Conservation (phyloP, 2,888 invertebrate genomes). For the Odontocolon sp. region DNA sequence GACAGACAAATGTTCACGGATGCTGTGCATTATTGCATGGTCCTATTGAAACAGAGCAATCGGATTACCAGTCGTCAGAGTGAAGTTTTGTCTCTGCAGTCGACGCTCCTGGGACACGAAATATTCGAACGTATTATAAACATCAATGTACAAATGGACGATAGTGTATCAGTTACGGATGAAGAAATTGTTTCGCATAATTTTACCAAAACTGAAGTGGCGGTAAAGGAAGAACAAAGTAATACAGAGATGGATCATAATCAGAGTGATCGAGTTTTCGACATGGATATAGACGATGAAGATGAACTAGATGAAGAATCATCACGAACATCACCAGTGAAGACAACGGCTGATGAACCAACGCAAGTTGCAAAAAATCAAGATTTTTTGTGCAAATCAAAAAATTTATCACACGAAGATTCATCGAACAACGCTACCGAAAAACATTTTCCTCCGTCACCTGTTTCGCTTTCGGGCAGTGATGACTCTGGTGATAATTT, state of each 20-base stretch:
- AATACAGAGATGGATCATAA: too few relatives aligned
- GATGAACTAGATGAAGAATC: too few relatives aligned
- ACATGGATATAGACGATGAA: too few relatives aligned
- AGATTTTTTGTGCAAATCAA: background rate
- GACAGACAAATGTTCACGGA: constrained; percentile 57
- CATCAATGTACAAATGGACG: constrained; percentile 33
- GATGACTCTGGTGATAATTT: background rate
- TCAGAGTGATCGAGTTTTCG: too few relatives aligned
- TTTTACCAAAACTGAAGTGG: background rate
- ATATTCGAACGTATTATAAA: constrained; percentile 52
- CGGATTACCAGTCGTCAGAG: constrained; percentile 45
- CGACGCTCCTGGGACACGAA: constrained; percentile 55
- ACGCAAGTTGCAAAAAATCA: background rate
- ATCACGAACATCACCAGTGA: too few relatives aligned
- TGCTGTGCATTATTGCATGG: constrained; percentile 58
- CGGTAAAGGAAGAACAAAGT: background rate
- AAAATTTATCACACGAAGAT: background rate
- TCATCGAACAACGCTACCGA: background rate
- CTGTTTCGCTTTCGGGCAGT: constrained; percentile 26
- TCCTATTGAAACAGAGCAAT: constrained; percentile 48
- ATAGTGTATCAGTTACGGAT: constrained; percentile 34
- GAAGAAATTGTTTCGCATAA: too few relatives aligned
- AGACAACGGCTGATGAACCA: background rate
- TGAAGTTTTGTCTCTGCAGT: constrained; percentile 46
- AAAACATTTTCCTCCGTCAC: constrained; percentile 34